phyloP scores from a whole-genome alignment of 1,140 invertebrate species.

The Drosophila tsacasi region DNA sequence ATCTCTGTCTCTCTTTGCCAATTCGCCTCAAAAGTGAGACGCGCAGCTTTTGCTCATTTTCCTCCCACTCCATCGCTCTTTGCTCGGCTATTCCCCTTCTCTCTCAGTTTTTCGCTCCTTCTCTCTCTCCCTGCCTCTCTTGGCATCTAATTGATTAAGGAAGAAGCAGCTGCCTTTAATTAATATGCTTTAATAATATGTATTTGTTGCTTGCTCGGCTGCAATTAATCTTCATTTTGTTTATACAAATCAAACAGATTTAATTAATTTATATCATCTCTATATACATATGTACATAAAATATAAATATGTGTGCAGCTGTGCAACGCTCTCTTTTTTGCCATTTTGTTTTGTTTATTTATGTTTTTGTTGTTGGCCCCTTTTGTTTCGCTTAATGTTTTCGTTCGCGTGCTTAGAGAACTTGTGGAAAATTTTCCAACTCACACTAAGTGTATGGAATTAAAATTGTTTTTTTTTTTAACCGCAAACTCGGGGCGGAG shows the following conservation, averaged over 20 bases:
- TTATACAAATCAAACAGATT: slow-evolving; percentile 54
- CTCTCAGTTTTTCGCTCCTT: slow-evolving; percentile 1
- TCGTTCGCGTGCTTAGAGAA: slow-evolving; percentile 51
- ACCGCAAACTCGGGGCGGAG: background rate
- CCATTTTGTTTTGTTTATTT: slow-evolving; percentile 63
- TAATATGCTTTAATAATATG: slow-evolving; percentile 51
- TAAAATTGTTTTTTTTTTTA: slow-evolving; percentile 71
- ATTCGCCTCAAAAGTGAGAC: slow-evolving; percentile 72
- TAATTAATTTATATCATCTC: slow-evolving; percentile 51
- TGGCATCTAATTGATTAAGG: slow-evolving; percentile 13
- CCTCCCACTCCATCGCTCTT: slow-evolving; percentile 45
- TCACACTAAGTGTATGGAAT: slow-evolving; percentile 72
- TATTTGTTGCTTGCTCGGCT: slow-evolving; percentile 18
- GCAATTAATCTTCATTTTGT: slow-evolving; percentile 54
- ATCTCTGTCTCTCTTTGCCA: slow-evolving; percentile 17
- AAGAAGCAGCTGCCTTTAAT: slow-evolving; percentile 39
- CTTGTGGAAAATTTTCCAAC: slow-evolving; percentile 80
- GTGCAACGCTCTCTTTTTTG: slow-evolving; percentile 10
- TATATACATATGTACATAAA: slow-evolving; percentile 1
- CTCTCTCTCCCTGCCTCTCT: slow-evolving; percentile 9
- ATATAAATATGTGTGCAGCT: background rate
- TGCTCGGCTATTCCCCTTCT: background rate
- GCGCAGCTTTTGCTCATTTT: slow-evolving; percentile 54
- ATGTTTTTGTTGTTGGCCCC: slow-evolving; percentile 55
- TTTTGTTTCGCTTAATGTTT: slow-evolving; percentile 38